Conservation (phyloP, 2,797 vertebrate species). For the Kryptopterus vitreolus region DNA sequence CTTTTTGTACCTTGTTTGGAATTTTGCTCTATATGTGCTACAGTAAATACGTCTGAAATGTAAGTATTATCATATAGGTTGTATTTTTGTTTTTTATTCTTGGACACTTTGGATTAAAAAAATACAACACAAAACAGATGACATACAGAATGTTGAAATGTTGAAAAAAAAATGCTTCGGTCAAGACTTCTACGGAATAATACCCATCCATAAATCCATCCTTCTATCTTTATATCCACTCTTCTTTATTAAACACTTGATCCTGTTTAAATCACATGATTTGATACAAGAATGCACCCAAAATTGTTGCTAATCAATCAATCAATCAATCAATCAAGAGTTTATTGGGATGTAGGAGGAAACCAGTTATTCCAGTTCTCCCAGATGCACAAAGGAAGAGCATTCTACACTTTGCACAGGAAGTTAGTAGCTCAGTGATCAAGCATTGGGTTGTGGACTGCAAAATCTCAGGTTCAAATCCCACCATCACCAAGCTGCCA, state of each 20-base stretch:
- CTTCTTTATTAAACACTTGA: not conserved
- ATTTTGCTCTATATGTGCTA: not conserved
- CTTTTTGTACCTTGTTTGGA: not conserved
- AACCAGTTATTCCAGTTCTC: no score
- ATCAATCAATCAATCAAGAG: no score
- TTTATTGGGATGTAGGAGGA: not conserved
- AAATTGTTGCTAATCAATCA: not conserved
- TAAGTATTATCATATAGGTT: constrained; percentile 7
- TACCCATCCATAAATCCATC: not conserved
- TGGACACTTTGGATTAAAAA: not conserved
- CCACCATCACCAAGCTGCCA: no score
- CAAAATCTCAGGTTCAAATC: no score
- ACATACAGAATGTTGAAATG: not conserved
- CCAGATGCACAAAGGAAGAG: not conserved
- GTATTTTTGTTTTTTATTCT: constrained; percentile 2
- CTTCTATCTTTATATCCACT: not conserved
- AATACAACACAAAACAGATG: no score
- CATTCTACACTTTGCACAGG: not conserved
- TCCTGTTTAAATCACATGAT: not conserved
- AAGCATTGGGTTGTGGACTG: no score
- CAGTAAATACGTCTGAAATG: not conserved
- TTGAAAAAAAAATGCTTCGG: not conserved
- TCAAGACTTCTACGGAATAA: not conserved
- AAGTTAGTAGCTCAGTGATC: no score
- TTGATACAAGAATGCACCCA: not conserved